Conservation (phyloP, 2,113 vertebrate genomes). For the Eonycteris spelaea region DNA sequence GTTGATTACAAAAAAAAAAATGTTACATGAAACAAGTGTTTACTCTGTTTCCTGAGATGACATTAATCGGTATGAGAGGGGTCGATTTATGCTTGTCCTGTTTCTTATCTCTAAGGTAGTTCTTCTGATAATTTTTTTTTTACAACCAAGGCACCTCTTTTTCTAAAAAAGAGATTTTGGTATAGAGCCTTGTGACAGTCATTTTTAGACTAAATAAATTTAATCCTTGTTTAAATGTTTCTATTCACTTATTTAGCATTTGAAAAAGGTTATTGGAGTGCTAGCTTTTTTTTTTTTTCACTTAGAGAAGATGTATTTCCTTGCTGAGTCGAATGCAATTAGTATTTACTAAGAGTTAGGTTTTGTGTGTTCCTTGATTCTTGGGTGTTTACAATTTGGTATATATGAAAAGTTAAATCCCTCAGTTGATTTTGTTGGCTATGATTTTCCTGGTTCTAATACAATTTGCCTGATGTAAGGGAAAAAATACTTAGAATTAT, state of each 20-base stretch:
- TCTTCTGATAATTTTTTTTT: neutral
- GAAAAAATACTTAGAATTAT: neutral
- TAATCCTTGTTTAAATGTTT: neutral
- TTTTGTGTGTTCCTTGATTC: neutral
- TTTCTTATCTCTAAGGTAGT: neutral
- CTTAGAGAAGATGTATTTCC: neutral
- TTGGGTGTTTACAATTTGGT: neutral
- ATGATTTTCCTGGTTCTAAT: neutral
- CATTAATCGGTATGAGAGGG: neutral
- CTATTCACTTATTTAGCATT: neutral
- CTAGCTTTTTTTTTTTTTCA: neutral
- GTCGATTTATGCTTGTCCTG: neutral
- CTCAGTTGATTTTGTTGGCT: neutral
- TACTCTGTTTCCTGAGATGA: neutral
- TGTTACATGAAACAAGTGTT: neutral
- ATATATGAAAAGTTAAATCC: neutral
- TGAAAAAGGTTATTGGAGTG: neutral
- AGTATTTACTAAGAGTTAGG: neutral
- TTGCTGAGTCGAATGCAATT: neutral
- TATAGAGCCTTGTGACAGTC: neutral
- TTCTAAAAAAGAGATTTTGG: neutral
- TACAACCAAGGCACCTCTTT: neutral
- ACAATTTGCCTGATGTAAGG: neutral
- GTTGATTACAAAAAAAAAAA: neutral
- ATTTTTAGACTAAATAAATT: neutral